Base-by-base conservation (phyloP, 2,797 vertebrate species). In the Pachyuromys duprasi region DNA sequence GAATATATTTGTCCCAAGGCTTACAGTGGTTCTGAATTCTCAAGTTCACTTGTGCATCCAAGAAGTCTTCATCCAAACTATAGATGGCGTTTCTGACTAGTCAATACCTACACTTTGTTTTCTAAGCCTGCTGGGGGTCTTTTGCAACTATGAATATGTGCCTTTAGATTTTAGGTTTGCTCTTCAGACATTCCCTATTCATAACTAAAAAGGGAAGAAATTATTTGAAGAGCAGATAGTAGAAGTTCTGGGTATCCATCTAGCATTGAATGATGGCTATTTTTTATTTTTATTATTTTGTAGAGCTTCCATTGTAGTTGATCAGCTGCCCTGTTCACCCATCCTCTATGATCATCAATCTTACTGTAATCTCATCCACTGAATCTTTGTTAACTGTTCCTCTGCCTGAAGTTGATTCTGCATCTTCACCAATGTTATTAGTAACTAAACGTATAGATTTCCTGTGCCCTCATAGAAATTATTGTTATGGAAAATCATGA, bases 361-460 rank as follows among this genome's bases (percentile, higher is more conserved):
- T 80, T 62, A 87, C n/a, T 60, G 62, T 75, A 63, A 72, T 53
- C 28, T 91, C 60, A 70, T 65, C 42, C 45, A 87, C 33, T 79
- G 70, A 39, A 33, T 87, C 65, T 87, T 57, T 39, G 79, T 84
- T 84, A 87, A 83, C 1, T 62, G 89, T 3, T 5, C 75, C 8
- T 84, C 13, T 18, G 75, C 36, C 36, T 80, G 4, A 78, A 95
- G 69, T 84, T 49, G 4, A 93, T 14, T 94, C 70, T 70, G 1
- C 53, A 39, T 94, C 74, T 57, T 91, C 42, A 82, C 13, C 12
- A 86, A 60, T 92, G 36, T 78, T 89, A 18, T 53, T 72, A 88
- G 82, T 92, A 96, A 93, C 39, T 78, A 20, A 78, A 95, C 91
- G 60, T 65, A 78, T 53, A 22, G 87, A 93, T 89, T 86, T 69